Base-by-base conservation (phyloP, 2,888 invertebrate species). In the Arctia plantaginis region DNA sequence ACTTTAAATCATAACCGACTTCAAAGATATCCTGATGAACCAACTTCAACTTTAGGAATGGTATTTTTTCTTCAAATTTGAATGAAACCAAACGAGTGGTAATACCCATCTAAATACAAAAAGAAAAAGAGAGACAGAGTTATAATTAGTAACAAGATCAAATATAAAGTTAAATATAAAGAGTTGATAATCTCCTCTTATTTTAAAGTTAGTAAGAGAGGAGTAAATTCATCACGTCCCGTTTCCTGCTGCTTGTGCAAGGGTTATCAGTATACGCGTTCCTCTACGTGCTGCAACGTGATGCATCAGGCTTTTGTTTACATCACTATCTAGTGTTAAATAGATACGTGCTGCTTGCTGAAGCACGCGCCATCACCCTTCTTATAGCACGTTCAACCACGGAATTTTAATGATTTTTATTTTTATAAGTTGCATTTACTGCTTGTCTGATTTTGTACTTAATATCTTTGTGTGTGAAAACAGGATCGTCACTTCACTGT, bases 241-340 rank as follows among this genome's bases (percentile, higher is more conserved):
- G 33, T 47, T 30, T 18, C 30, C 30, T 30, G 23, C 44, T 44
- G 44, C 1, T 18, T 20, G 13, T n/a, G n/a, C 27, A 59, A 59
- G n/a, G n/a, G 27, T 39, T 59, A 69, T 59, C 55, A n/a, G 69
- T 23, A 18, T 6, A 20, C 3, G 23, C 0, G 30, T 15, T 62
- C 3, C 47, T 55, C 39, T 55, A 69, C 55, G 69, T 69, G 69
- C 55, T 2, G 12, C 51, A 39, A 55, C 69, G 69, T 69, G 69
- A 35, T 8, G 23, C n/a, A 33, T n/a, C 23, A 8, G 33, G 18
- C 35, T 12, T 2, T 27, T 39, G n/a, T 39, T 69, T 69, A 35
- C 69, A 39, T 59, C 69, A 59, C 55, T 35, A 18, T 33, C 55
- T 27, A 39, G 55, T 69, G 20, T 1, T 23, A 8, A 59, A 55